Evolutionary conservation across 1,140 invertebrate genomes (phyloP).

Genomic region (Metopolophium dirhodum): DNA sequence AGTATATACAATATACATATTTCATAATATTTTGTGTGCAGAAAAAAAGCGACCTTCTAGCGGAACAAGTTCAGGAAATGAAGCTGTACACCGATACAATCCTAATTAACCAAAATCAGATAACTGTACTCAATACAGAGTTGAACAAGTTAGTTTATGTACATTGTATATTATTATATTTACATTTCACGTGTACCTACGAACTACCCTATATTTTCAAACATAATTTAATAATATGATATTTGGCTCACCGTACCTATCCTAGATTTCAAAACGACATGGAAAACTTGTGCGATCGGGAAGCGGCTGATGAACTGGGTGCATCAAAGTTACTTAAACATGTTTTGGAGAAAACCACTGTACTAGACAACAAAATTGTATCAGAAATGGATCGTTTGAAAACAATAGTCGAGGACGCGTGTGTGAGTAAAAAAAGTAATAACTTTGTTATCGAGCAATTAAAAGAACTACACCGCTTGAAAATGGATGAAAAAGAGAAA

Average conservation of each 20-base stretch:
- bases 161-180: background rate
- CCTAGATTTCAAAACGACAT: background rate
- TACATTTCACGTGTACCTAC: background rate
- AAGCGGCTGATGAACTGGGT: background rate
- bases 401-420: background rate
- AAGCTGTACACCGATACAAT: background rate
- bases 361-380: background rate
- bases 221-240: background rate
- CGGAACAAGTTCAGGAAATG: background rate
- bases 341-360: background rate
- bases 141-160: background rate
- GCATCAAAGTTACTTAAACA: background rate
- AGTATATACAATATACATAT: background rate
- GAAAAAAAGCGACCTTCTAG: background rate
- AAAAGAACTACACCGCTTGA: background rate
- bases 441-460: background rate
- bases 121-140: background rate
- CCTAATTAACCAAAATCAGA: background rate
- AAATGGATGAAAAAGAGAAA: background rate
- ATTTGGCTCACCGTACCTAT: no score
- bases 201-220: background rate
- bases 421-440: background rate
- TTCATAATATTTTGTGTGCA: background rate
- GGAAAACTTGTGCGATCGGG: background rate
- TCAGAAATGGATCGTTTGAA: background rate